Evolutionary conservation across 1,140 invertebrate genomes (phyloP).

Genomic region (Drosophila kikkawai): DNA sequence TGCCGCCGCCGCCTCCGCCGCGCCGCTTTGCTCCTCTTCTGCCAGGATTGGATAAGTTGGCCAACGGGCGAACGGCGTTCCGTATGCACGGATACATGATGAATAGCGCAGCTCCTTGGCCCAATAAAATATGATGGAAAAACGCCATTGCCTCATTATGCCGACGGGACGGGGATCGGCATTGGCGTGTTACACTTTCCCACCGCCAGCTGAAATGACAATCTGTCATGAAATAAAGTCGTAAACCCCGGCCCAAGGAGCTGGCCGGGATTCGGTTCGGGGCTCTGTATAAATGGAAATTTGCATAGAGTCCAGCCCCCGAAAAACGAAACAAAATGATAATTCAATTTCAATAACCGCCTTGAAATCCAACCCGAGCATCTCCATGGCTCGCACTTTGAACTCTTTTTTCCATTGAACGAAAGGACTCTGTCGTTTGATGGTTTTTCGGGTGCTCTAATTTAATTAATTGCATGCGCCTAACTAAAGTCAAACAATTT

Average conservation of each 20-base stretch:
- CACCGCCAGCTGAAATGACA: constrained; percentile 62
- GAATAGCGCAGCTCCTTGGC: constrained; percentile 50
- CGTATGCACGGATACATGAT: constrained; percentile 71
- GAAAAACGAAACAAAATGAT: constrained; percentile 50
- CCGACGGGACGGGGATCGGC: constrained; percentile 3
- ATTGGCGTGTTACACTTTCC: constrained; percentile 72
- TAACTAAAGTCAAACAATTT: constrained; percentile 76
- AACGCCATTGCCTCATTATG: constrained; percentile 80
- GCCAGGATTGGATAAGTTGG: constrained; percentile 25
- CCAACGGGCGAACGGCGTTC: constrained; percentile 53
- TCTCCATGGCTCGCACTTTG: constrained; percentile 21
- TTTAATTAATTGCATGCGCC: constrained; percentile 77
- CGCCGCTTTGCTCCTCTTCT: constrained; percentile 36
- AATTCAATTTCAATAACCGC: constrained; percentile 64
- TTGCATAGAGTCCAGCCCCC: constrained; percentile 59
- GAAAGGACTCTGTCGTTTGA: constrained; percentile 31
- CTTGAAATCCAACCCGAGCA: constrained; percentile 37
- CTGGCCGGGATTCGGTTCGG: constrained; percentile 28
- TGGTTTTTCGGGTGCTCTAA: constrained; percentile 55
- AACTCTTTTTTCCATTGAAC: constrained; percentile 39
- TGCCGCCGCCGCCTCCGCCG: constrained; percentile 37
- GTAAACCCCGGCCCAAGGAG: constrained; percentile 60
- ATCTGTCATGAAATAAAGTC: constrained; percentile 79
- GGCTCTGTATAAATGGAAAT: constrained; percentile 69
- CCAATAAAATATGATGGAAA: constrained; percentile 68